Conservation (phyloP, 1,140 invertebrate genomes). For the Eciton burchellii region DNA sequence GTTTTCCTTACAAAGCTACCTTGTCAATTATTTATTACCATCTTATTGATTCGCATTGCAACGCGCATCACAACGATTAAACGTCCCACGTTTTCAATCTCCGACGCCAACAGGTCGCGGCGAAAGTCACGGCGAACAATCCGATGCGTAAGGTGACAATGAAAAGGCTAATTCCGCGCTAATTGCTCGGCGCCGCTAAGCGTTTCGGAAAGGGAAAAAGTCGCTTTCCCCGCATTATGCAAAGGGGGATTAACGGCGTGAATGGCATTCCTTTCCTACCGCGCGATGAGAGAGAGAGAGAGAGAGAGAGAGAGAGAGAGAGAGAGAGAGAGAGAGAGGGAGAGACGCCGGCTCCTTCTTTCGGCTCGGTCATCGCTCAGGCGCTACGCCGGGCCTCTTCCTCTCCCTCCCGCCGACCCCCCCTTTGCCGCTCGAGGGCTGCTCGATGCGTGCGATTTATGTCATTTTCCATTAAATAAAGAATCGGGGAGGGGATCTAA, state of each 20-base stretch:
- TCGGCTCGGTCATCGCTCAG: not conserved
- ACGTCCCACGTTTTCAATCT: too few species aligned
- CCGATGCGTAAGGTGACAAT: conserved; percentile 33
- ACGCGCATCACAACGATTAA: not conserved
- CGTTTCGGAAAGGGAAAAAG: conserved; percentile 65
- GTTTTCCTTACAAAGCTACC: too few species aligned
- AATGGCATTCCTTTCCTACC: conserved; percentile 66
- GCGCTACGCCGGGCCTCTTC: too few species aligned
- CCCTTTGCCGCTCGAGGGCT: not conserved
- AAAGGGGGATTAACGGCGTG: conserved; percentile 63
- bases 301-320: too few species aligned
- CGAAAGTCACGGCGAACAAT: conserved; percentile 49
- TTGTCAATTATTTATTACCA: too few species aligned
- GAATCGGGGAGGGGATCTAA: conserved; percentile 33
- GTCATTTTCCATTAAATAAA: conserved; percentile 54
- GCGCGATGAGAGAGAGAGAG: conserved; percentile 29
- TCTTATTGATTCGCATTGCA: too few species aligned
- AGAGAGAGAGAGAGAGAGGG: too few species aligned
- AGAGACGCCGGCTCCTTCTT: conserved; percentile 15
- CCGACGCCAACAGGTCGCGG: not conserved
- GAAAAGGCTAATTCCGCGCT: conserved; percentile 67
- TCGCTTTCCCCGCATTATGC: conserved; percentile 52
- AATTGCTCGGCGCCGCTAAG: conserved; percentile 71
- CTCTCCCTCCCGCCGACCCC: too few species aligned
- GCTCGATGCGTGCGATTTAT: conserved; percentile 5